These are phyloP conservation scores for Xiphophorus couchianus DNA, from an alignment of 2,113 vertebrate genomes.

Conservation along the genomic window DNA sequence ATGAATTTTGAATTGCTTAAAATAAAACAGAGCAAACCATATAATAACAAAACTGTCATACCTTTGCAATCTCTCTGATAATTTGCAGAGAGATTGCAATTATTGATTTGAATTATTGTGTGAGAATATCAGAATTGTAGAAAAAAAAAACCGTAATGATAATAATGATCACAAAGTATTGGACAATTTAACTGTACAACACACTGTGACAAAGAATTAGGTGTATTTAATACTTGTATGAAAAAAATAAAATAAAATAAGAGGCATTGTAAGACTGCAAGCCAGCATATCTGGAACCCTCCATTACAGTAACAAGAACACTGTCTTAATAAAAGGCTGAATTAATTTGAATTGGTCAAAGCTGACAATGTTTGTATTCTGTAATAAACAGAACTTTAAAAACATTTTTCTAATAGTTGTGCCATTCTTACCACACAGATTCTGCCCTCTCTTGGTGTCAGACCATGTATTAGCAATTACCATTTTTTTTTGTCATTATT, in stretches of 20 bases:
- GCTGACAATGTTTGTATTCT: not conserved
- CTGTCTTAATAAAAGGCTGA: slow-evolving; percentile 47
- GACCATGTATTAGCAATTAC: not conserved
- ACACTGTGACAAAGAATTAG: slow-evolving; percentile 59
- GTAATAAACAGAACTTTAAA: not conserved
- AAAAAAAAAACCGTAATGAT: slow-evolving; percentile 46
- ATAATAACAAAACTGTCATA: slow-evolving; percentile 53
- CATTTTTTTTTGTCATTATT: not conserved
- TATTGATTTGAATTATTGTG: slow-evolving; percentile 65
- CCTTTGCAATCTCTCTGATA: slow-evolving; percentile 41
- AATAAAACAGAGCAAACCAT: slow-evolving; percentile 66
- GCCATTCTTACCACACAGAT: not conserved
- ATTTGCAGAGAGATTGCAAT: slow-evolving; percentile 53
- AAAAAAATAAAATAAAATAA: slow-evolving; percentile 54
- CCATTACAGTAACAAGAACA: slow-evolving; percentile 31
- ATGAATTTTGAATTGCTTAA: slow-evolving; percentile 55
- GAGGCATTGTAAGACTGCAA: slow-evolving; percentile 40
- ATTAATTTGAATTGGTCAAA: slow-evolving; percentile 3
- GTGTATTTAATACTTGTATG: slow-evolving; percentile 45
- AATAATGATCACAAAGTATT: slow-evolving; percentile 69
- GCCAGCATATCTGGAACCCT: slow-evolving; percentile 25
- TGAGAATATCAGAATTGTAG: slow-evolving; percentile 56
- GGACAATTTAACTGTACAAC: slow-evolving; percentile 71
- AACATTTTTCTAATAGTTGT: not conserved
- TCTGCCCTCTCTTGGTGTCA: not conserved